Base-by-base conservation (phyloP, 2,888 invertebrate genomes). In the Lacanobia wlatinum region DNA sequence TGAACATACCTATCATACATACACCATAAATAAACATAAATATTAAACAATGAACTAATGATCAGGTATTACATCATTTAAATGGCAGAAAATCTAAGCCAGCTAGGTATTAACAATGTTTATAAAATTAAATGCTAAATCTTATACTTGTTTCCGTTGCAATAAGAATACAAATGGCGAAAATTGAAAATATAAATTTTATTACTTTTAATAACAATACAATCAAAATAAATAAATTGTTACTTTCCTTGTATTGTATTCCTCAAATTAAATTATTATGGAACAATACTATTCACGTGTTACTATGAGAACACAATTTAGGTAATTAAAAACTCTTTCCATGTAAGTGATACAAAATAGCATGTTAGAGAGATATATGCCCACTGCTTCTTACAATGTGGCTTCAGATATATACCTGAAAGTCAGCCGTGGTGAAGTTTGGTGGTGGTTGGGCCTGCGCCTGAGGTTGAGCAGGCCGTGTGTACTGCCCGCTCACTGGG, bases 371-470 rank as follows among this genome's bases (percentile, higher is more conserved):
- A 43, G 12, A 23, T 16, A 21, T 2, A 40, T 6, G 23, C 8
- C 34, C 14, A 53, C 16, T 53, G 10, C 2, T 46, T 53, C 18
- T 18, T 21, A 43, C 16, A 34, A 23, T 28, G 0, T 38, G 5
- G 34, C 1, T 38, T 23, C 12, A 10, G 8, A 23, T 52, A 40
- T 58, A 75, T 96, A 98, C 98, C 97, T 98, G 97, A 91, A 98
- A 97, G 92, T 98, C 98, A 86, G 97, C 97, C 63, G 98, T 97
- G 90, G 97, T 97, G 94, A 96, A 96, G 86, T 96, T 97, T 84
- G 94, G 92, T 87, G 96, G 97, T 28, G 97, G 96, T 84, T 95
- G 94, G 1, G 94, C 76, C 71, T 93, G 93, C 21, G 96, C 93
- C 88, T 97, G 94, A 87, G 97, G 97, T 82, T 97, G 97, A 34